These are phyloP conservation scores for Tetramorium alpestre DNA, from an alignment of 1,140 invertebrate species.

Conservation along the genomic window DNA sequence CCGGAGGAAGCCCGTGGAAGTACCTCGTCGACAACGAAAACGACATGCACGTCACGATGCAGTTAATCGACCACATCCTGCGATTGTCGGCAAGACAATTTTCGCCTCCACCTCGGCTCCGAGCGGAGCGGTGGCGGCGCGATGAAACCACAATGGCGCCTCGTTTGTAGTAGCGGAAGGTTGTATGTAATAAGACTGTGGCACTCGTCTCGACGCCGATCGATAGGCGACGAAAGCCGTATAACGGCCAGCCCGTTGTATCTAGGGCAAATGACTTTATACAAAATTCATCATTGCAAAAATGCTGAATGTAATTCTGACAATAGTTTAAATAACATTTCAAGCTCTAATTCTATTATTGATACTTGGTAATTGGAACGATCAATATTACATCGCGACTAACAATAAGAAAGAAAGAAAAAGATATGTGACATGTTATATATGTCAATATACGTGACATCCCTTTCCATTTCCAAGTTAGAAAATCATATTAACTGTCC, in stretches of 20 bases:
- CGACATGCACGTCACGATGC: constrained; percentile 47
- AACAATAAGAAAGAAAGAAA: not conserved
- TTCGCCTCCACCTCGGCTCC: constrained; percentile 42
- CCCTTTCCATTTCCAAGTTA: not conserved
- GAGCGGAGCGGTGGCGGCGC: not conserved
- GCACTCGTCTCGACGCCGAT: constrained; percentile 27
- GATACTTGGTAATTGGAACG: not conserved
- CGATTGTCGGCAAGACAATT: constrained; percentile 64
- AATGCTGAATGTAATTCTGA: not conserved
- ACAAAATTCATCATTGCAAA: not conserved
- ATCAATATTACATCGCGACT: constrained; percentile 14
- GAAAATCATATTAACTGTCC: constrained; percentile 41
- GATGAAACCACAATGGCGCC: constrained; percentile 49
- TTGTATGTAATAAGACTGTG: constrained; percentile 47
- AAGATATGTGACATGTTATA: not conserved
- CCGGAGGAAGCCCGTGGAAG: constrained; percentile 50
- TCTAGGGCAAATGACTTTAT: not conserved
- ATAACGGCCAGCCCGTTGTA: not conserved
- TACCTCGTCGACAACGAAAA: constrained; percentile 58
- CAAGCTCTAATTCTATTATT: not conserved
- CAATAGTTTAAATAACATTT: not conserved
- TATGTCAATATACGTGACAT: constrained; percentile 15
- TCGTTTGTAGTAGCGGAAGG: constrained; percentile 46
- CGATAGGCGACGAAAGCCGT: not conserved
- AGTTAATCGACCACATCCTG: constrained; percentile 64